phyloP scores from a whole-genome alignment of 1,140 invertebrate genomes.

The Leptinotarsa undecemlineata region DNA sequence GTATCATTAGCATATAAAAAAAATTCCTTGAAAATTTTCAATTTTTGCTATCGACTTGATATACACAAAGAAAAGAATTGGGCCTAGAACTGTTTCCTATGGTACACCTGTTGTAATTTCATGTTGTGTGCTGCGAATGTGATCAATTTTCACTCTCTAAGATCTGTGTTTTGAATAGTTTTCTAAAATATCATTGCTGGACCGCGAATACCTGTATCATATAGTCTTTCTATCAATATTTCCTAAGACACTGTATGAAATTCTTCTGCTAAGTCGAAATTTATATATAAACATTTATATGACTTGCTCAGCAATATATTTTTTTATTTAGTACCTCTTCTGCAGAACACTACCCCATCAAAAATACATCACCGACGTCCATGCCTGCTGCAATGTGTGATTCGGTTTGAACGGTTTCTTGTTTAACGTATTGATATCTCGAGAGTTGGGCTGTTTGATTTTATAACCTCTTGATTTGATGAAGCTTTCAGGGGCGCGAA shows the following conservation, averaged over 20 bases:
- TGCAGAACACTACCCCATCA: neutral
- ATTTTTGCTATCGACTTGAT: neutral
- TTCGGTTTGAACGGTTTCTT: slow-evolving; percentile 30
- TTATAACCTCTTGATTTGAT: slow-evolving; percentile 33
- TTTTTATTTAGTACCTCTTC: too few relatives aligned
- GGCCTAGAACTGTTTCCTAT: neutral
- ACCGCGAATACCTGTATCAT: neutral
- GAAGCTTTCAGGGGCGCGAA: slow-evolving; percentile 4
- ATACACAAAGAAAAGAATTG: neutral
- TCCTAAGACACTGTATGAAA: neutral
- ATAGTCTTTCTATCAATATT: slow-evolving; percentile 2
- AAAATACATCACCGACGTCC: neutral
- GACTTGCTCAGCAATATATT: neutral
- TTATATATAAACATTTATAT: neutral
- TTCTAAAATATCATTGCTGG: neutral
- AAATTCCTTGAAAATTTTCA: neutral
- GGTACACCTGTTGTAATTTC: neutral
- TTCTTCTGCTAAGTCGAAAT: too few relatives aligned
- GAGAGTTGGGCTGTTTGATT: slow-evolving; percentile 36
- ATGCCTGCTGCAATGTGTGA: slow-evolving; percentile 10
- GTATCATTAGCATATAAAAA: neutral
- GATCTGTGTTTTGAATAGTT: neutral
- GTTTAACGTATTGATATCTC: slow-evolving; percentile 44
- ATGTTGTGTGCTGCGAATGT: neutral
- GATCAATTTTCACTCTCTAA: neutral